A percentile compares a stretch with the other conserved stretches of the same genome.
Conservation (phyloP, 2,888 invertebrate species). For the Caenorhabditis virilis region DNA sequence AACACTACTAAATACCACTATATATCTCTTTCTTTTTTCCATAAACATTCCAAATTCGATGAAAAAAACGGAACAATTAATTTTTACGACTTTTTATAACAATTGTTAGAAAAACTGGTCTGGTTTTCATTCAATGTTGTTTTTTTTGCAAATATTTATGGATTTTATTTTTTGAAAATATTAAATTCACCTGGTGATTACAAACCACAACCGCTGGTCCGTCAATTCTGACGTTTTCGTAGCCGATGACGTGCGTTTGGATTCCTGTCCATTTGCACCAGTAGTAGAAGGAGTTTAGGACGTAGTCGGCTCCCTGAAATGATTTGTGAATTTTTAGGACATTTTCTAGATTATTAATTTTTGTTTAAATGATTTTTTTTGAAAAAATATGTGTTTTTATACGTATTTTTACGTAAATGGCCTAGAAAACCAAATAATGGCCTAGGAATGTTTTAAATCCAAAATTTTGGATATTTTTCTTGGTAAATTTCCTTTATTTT, state of each 20-base stretch:
- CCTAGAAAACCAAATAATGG: too few relatives aligned
- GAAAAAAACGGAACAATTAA: too few relatives aligned
- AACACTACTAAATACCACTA: too few relatives aligned
- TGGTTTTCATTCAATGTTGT: background rate
- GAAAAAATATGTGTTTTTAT: too few relatives aligned
- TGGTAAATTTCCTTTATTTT: conserved; percentile 5
- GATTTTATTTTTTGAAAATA: background rate
- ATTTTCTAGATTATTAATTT: too few relatives aligned
- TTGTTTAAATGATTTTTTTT: too few relatives aligned
- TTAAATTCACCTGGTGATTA: conserved; percentile 48
- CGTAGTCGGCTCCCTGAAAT: conserved; percentile 50
- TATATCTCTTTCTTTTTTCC: too few relatives aligned
- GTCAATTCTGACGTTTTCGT: conserved; percentile 21
- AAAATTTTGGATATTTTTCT: too few relatives aligned
- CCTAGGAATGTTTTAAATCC: too few relatives aligned
- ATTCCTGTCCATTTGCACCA: conserved; percentile 53
- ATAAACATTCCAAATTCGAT: too few relatives aligned
- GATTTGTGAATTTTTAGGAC: too few relatives aligned
- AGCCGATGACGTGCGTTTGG: conserved; percentile 36
- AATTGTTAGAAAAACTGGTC: background rate
- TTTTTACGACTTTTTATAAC: background rate
- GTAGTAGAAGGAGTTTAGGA: conserved; percentile 44
- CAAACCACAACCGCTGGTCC: conserved; percentile 48
- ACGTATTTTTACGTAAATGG: too few relatives aligned
- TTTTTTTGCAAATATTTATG: background rate